Evolutionary conservation across 2,113 vertebrate species (phyloP).

Genomic region (Amblyornis subalaris): DNA sequence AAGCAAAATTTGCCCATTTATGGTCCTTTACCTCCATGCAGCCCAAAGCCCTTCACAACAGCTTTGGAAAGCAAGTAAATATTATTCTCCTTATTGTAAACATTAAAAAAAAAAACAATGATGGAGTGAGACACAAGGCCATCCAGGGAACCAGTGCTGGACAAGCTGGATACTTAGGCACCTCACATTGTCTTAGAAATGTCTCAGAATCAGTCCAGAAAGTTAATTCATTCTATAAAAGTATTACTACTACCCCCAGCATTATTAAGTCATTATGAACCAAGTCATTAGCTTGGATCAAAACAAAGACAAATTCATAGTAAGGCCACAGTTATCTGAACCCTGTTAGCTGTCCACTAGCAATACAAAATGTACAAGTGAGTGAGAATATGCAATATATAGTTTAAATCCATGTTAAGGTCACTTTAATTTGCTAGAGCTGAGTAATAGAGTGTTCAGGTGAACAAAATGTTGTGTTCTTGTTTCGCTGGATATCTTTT

Average conservation of each 20-base stretch:
- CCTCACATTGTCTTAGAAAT: background rate
- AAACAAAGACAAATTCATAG: background rate
- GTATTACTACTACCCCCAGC: background rate
- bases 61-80: constrained; percentile 9
- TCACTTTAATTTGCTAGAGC: background rate
- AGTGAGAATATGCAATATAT: background rate
- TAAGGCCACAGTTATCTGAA: background rate
- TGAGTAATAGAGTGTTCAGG: background rate
- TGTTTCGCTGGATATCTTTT: background rate
- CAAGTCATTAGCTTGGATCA: background rate
- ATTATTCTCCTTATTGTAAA: background rate
- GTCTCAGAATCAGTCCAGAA: background rate
- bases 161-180: background rate
- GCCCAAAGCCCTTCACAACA: background rate
- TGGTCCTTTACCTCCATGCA: background rate
- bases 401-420: background rate
- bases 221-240: background rate
- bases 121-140: background rate
- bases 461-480: background rate
- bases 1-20: background rate
- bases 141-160: background rate
- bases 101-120: background rate
- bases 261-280: background rate
- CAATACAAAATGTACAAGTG: background rate
- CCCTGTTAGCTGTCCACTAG: background rate